Evolutionary conservation across 2,888 invertebrate species (phyloP).

Genomic region (Perizoma affinitatum): DNA sequence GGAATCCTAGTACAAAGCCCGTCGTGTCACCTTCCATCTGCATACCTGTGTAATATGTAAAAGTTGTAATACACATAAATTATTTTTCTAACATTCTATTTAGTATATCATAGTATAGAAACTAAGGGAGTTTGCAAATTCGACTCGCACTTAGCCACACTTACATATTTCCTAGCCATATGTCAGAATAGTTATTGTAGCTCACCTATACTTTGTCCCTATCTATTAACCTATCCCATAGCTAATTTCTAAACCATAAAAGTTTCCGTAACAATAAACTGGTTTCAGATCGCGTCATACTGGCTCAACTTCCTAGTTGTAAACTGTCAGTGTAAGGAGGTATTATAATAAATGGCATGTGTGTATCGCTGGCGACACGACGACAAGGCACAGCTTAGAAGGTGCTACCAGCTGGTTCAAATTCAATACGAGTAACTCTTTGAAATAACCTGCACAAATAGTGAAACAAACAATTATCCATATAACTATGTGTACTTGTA

Average conservation of each 20-base stretch:
- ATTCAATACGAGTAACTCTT: background rate
- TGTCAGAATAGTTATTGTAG: constrained; percentile 6
- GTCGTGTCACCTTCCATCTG: no score
- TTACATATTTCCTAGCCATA: no score
- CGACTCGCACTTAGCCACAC: no score
- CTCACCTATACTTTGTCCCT: constrained; percentile 1
- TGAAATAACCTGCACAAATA: no score
- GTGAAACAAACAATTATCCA: no score
- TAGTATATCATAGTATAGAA: no score
- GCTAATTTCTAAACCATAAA: constrained; percentile 25
- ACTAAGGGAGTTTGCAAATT: no score
- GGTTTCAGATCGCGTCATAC: constrained; percentile 55
- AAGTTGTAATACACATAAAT: no score
- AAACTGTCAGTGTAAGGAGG: constrained; percentile 59
- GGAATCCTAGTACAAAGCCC: no score
- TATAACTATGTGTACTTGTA: no score
- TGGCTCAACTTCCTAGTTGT: constrained; percentile 62
- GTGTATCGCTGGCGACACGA: constrained; percentile 45
- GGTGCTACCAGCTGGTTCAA: constrained; percentile 10
- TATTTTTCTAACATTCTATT: no score
- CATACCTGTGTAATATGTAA: no score
- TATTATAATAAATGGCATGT: constrained; percentile 74
- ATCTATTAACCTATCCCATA: constrained; percentile 9
- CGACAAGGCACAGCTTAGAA: constrained; percentile 16
- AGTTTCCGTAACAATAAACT: constrained; percentile 42